These are phyloP conservation scores for Malacoctenus gilli DNA, from an alignment of 2,797 vertebrate species.

Conservation along the genomic window DNA sequence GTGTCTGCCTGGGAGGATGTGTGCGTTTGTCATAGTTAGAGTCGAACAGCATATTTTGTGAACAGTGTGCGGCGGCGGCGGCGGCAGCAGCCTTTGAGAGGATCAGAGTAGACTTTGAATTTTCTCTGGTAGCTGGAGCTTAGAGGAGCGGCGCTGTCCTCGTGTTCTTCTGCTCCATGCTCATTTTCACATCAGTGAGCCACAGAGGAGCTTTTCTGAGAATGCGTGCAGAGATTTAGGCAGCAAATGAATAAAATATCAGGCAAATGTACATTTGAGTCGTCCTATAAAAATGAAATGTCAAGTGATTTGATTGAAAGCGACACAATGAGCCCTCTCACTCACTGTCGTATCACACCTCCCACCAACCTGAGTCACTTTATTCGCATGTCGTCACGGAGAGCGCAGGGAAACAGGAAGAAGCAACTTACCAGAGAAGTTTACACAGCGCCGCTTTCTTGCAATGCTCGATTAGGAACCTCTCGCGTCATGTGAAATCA, in stretches of 20 bases:
- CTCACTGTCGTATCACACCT: slow-evolving; percentile 33
- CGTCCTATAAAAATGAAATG: slow-evolving; percentile 6
- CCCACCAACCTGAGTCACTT: slow-evolving; percentile 32
- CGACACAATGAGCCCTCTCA: slow-evolving; percentile 12
- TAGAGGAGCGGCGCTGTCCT: slow-evolving; percentile 43
- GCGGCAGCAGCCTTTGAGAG: slow-evolving; percentile 49
- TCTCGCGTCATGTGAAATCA: no score
- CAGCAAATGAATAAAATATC: slow-evolving; percentile 13
- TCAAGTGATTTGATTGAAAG: slow-evolving; percentile 30
- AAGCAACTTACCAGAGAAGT: no score
- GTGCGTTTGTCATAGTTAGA: slow-evolving; percentile 12
- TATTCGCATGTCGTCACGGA: slow-evolving; percentile 5
- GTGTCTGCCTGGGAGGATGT: slow-evolving; percentile 2
- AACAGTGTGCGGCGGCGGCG: no score
- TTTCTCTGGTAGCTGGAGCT: slow-evolving; percentile 43
- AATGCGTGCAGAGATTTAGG: slow-evolving; percentile 23
- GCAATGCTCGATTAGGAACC: no score
- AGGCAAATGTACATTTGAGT: slow-evolving; percentile 8
- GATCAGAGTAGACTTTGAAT: slow-evolving; percentile 60
- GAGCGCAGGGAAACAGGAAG: neutral
- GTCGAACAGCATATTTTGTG: slow-evolving; percentile 38
- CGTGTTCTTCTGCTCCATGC: slow-evolving; percentile 28
- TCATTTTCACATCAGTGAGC: slow-evolving; percentile 36
- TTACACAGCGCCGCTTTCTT: no score
- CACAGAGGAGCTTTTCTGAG: slow-evolving; percentile 17